Evolutionary conservation across 2,797 vertebrate genomes (phyloP).

Genomic region (Xenops minutus): DNA sequence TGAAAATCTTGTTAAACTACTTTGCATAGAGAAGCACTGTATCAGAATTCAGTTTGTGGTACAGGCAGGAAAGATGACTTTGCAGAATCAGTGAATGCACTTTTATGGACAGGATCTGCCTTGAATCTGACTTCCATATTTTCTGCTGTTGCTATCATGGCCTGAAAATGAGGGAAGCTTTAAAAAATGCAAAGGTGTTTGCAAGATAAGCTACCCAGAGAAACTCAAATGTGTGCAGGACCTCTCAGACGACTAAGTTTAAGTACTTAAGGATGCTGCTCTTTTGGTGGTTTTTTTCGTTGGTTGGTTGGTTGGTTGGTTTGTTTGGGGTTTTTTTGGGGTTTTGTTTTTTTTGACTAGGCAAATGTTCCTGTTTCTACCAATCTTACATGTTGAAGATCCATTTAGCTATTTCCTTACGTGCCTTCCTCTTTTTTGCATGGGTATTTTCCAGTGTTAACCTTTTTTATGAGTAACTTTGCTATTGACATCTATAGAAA

Average conservation of each 20-base stretch:
- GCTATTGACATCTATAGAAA: background rate
- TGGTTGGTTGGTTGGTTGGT: too few species aligned
- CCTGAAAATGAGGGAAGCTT: background rate
- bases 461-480: background rate
- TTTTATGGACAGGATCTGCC: background rate
- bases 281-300: background rate
- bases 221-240: background rate
- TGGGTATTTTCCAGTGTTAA: background rate
- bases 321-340: too few species aligned
- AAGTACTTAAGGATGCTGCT: background rate
- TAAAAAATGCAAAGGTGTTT: background rate
- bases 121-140: background rate
- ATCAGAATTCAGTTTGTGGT: background rate
- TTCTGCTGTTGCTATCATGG: background rate
- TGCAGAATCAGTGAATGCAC: background rate
- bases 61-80: background rate
- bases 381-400: background rate
- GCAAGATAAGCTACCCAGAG: background rate
- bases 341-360: background rate
- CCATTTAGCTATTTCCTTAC: background rate
- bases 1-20: background rate
- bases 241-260: background rate
- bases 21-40: background rate
- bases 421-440: background rate
- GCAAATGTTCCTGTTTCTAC: background rate